Percentiles rank a stretch among this genome's conserved stretches.
These are phyloP conservation scores for Crambe crambe DNA, from an alignment of 37 sponge, comb jelly and placozoan species.

Conservation along the genomic window DNA sequence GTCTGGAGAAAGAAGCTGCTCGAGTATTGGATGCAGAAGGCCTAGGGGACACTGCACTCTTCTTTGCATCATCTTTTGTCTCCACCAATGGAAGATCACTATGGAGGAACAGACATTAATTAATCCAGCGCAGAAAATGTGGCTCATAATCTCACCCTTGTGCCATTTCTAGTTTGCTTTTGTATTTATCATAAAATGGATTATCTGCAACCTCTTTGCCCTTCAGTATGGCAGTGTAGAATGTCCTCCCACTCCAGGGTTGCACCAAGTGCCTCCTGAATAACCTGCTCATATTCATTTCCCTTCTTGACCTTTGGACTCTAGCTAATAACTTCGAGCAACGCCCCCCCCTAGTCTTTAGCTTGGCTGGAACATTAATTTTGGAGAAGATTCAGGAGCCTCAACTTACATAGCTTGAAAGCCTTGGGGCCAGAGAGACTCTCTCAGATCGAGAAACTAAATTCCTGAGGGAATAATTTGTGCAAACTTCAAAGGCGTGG, in stretches of 20 bases:
- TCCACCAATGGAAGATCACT: too few species aligned
- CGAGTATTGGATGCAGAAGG: too few species aligned
- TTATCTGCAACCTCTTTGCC: background rate
- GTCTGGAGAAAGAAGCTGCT: too few species aligned
- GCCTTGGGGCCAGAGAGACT: too few species aligned
- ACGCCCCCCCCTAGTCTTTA: background rate
- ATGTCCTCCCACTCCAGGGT: background rate
- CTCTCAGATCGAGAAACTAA: too few species aligned
- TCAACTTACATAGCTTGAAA: too few species aligned
- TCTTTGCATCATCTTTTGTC: too few species aligned
- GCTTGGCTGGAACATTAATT: background rate
- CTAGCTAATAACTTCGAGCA: background rate
- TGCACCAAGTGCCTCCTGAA: background rate
- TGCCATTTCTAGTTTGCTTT: constrained; percentile 37
- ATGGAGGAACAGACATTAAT: too few species aligned
- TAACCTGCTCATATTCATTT: background rate
- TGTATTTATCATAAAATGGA: constrained; percentile 69
- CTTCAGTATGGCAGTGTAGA: background rate
- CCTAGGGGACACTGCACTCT: too few species aligned
- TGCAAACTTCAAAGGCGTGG: background rate
- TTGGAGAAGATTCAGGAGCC: too few species aligned
- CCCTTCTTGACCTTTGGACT: background rate
- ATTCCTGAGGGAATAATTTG: too few species aligned
- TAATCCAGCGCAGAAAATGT: too few species aligned
- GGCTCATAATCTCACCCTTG: constrained; percentile 38